Evolutionary conservation across 2,113 vertebrate species (phyloP).

Genomic region (Otolemur garnettii): DNA sequence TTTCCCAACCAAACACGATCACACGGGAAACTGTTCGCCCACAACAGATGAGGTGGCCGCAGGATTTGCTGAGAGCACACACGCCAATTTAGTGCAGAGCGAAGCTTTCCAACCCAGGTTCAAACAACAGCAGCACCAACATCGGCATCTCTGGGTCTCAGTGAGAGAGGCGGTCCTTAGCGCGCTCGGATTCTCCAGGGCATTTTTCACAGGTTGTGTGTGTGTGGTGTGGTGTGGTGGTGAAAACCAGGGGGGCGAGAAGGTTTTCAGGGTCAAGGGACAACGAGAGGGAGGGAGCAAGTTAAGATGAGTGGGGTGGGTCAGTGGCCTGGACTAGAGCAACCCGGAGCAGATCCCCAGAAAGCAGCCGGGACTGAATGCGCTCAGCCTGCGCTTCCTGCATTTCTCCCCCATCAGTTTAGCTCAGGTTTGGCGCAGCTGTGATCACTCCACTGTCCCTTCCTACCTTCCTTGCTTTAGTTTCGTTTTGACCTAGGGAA

Average conservation of each 20-base stretch:
- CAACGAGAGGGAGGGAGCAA: not conserved
- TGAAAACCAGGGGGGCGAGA: not conserved
- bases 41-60: slow-evolving; percentile 66
- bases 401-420: not conserved
- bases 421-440: not conserved
- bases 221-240: not conserved
- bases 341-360: not conserved
- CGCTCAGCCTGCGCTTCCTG: not conserved
- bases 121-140: not conserved
- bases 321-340: not conserved
- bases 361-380: not conserved
- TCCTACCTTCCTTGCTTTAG: not conserved
- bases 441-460: not conserved
- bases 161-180: not conserved
- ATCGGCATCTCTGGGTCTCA: not conserved
- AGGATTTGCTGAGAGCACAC: not conserved
- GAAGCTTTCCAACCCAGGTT: not conserved
- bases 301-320: not conserved
- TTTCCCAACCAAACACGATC: slow-evolving; percentile 60
- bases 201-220: not conserved
- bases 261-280: slow-evolving; percentile 31
- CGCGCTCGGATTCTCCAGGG: not conserved
- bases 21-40: slow-evolving; percentile 72
- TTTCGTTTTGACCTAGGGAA: not conserved
- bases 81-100: not conserved